Percentiles rank a stretch among this genome's conserved stretches.
Conservation (phyloP, 1,140 invertebrate species). For the Bathynomus jamesi region DNA sequence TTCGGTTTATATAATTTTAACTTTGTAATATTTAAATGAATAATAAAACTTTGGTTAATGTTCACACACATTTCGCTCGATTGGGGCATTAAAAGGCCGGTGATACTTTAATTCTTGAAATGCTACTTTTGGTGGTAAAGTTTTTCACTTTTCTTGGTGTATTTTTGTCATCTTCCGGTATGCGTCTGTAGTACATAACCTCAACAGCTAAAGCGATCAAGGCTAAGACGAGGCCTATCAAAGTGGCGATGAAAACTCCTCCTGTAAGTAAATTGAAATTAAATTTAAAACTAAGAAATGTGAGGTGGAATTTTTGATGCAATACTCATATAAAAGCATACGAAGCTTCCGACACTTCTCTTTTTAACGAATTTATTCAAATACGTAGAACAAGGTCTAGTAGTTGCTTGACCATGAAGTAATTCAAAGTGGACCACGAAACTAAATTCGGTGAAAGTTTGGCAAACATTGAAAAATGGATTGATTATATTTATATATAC, state of each 20-base stretch:
- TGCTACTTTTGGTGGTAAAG: conserved; percentile 7
- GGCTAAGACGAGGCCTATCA: conserved; percentile 69
- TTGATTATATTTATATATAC: no score
- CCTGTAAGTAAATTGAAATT: conserved; percentile 47
- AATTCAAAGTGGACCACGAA: not conserved
- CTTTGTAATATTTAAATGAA: no score
- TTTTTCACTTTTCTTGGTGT: no score
- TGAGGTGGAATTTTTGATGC: not conserved
- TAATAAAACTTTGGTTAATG: no score
- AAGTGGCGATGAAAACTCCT: conserved; percentile 79
- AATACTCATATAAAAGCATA: not conserved
- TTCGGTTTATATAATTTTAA: no score
- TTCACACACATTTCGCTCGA: no score
- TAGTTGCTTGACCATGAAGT: not conserved
- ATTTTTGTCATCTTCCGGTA: conserved; percentile 3
- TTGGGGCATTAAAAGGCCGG: conserved; percentile 4
- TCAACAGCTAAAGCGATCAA: conserved; percentile 72
- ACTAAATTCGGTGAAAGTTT: not conserved
- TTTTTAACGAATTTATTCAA: not conserved
- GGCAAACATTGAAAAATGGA: no score
- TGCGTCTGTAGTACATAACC: conserved; percentile 62
- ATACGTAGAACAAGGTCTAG: not conserved
- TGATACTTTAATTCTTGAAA: conserved; percentile 26
- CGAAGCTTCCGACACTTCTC: not conserved
- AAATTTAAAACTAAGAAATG: not conserved